Conservation (phyloP, 2,113 vertebrate genomes). For the Lethenteron reissneri region DNA sequence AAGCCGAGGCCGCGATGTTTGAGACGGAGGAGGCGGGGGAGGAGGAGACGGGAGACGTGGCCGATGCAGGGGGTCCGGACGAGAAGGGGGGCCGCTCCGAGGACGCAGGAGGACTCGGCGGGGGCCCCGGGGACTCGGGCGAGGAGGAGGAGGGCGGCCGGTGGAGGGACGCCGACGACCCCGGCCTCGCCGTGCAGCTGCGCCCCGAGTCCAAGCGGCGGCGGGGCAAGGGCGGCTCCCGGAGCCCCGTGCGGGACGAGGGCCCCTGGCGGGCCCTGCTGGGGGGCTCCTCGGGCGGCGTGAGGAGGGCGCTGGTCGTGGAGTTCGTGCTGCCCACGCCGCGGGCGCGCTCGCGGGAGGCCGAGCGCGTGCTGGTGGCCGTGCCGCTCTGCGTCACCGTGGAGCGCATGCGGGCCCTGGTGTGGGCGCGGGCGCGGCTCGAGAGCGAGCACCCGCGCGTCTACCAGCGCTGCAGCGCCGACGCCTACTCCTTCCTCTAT, state of each 20-base stretch:
- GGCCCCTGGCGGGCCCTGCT: too few species aligned
- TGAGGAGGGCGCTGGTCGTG: constrained; percentile 16
- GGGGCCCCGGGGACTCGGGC: background rate
- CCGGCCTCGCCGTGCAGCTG: background rate
- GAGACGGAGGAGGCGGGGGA: too few species aligned
- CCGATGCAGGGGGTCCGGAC: too few species aligned
- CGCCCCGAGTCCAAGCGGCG: background rate
- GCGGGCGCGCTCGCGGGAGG: background rate
- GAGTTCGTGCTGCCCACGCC: constrained; percentile 19
- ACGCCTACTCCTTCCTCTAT: constrained; percentile 26
- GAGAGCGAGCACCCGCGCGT: constrained; percentile 17
- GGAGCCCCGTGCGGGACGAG: background rate
- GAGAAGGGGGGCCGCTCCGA: too few species aligned
- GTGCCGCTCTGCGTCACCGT: constrained; percentile 26
- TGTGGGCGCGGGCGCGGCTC: constrained; percentile 21
- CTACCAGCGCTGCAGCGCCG: constrained; percentile 23
- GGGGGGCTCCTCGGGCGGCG: background rate
- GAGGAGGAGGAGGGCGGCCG: background rate
- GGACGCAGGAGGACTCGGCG: background rate
- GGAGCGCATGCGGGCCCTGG: constrained; percentile 23
- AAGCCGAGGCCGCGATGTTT: too few species aligned
- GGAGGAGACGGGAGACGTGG: too few species aligned
- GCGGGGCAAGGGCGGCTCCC: background rate
- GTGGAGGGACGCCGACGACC: background rate
- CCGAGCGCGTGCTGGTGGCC: constrained; percentile 16